A percentile compares a stretch with the other conserved stretches of the same genome.
These are phyloP conservation scores for Aptenodytes forsteri DNA, from an alignment of 2,113 vertebrate genomes.

Conservation along the genomic window DNA sequence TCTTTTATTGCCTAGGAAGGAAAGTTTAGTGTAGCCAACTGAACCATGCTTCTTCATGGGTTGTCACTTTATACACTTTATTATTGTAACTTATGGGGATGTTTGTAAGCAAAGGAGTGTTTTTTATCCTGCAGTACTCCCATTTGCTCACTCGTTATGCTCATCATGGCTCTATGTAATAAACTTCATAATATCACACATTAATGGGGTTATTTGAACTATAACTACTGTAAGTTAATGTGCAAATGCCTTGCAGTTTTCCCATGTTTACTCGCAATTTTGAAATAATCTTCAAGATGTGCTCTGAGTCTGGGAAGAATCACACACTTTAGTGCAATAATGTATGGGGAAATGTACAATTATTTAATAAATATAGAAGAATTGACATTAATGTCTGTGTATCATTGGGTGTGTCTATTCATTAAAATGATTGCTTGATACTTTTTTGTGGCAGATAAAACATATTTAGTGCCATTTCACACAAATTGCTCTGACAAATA, in stretches of 20 bases:
- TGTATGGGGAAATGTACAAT: slow-evolving; percentile 7
- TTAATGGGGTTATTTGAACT: slow-evolving; percentile 67
- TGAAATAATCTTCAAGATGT: slow-evolving; percentile 1
- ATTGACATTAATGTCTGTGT: slow-evolving; percentile 3
- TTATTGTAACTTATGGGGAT: slow-evolving; percentile 63
- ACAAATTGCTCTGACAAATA: slow-evolving; percentile 55
- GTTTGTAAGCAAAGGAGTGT: slow-evolving; percentile 59
- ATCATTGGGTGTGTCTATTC: slow-evolving; percentile 4
- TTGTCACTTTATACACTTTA: slow-evolving; percentile 56
- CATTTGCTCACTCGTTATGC: slow-evolving; percentile 41
- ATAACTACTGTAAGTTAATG: slow-evolving; percentile 39
- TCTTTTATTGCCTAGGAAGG: slow-evolving; percentile 44
- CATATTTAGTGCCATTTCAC: slow-evolving; percentile 37
- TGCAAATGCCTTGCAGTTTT: slow-evolving; percentile 40
- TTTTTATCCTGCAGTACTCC: slow-evolving; percentile 51
- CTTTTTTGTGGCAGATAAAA: slow-evolving; percentile 28
- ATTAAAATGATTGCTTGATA: slow-evolving; percentile 61
- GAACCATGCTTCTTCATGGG: slow-evolving; percentile 45
- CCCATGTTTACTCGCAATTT: slow-evolving; percentile 39
- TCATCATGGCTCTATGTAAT: slow-evolving; percentile 49
- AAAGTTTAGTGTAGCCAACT: slow-evolving; percentile 56
- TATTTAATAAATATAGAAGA: slow-evolving; percentile 63
- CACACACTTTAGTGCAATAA: slow-evolving; percentile 51
- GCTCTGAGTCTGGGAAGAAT: slow-evolving; percentile 1
- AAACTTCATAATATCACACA: slow-evolving; percentile 45